Base-by-base conservation (phyloP, 2,113 vertebrate genomes). In the Spea bombifrons region DNA sequence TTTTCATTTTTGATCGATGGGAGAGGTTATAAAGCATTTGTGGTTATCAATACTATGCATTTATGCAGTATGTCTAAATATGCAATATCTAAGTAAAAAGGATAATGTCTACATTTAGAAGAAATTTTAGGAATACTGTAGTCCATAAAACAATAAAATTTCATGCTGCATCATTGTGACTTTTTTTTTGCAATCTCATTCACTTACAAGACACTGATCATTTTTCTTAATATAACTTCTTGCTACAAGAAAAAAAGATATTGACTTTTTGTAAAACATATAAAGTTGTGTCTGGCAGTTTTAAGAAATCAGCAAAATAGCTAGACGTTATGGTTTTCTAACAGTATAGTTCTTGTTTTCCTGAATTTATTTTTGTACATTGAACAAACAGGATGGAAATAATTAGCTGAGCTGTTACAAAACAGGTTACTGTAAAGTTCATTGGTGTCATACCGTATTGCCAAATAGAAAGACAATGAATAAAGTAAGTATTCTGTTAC, bases 211-310 rank as follows among this genome's bases (percentile, higher is more conserved):
- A 12, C 55, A 13, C 55, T 59, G 6, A 9, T 59, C 55, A 5
- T 59, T 59, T 59, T 59, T 59, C 30, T 45, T 45, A 61, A 57
- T 45, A 61, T 73, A 73, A 47, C 71, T 61, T 73, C 52, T 73
- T 53, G 15, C 43, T 46, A 55, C 12, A 48, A 65, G 71, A 57
- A 61, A 55, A 73, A 73, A 15, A 73, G 13, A 57, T 73, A 61
- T 61, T 73, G 71, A 73, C 71, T 73, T 73, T 73, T 73, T 47
- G 17, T 59, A 61, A 73, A 73, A 73, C 55, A 73, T 73, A 61
- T 61, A 61, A 73, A 61, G 53, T 53, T 7, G 13, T 15, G 44
- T 61, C 71, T 73, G 71, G 55, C 57, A 73, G 55, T 73, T 71
- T 73, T 61, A 43, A 73, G 71, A 61, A 73, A 61, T 73, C 13